Base-by-base conservation (phyloP, 2,113 vertebrate species). In the Sylvia atricapilla region DNA sequence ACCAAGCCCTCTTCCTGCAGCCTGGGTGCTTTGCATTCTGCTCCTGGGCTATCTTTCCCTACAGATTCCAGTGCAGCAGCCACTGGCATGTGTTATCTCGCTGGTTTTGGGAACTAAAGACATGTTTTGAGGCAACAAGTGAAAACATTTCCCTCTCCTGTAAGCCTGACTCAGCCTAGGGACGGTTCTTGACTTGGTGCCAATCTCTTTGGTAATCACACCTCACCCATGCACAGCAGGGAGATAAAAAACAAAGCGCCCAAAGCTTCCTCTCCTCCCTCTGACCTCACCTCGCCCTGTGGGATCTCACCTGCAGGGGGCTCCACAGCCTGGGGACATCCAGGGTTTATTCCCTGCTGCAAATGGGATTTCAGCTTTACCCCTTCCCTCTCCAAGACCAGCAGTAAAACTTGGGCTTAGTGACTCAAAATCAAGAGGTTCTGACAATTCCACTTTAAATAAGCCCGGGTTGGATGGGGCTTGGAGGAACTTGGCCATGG, bases 81-180 rank as follows among this genome's bases (percentile, higher is more conserved):
- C 68, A 7, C 73, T 44, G 80, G 28, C 66, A 79, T 0, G 2
- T 1, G 27, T 60, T 82, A 9, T 56, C 59, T 70, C 0, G 0
- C 66, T 30, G 84, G 23, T 30, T 75, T 58, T n/a, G 39, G 62
- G 74, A 96, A 35, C 7, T 47, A 41, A 73, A 43, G 19, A 8
- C 4, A 0, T 18, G 68, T 67, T 90, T 81, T 56, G 8, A 2
- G 63, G 35, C 66, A 70, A 84, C 53, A 77, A 87, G 64, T 62
- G 64, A 84, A 86, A 90, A 91, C 13, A 43, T 64, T 82, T 81
- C 74, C 78, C 70, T 43, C n/a, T 72, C 55, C 77, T 49, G 49
- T 47, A 44, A 67, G 75, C 15, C 68, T 44, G 76, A 55, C 49
- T 87, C 44, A 43, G 1, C 10, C 35, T n/a, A 12, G 66, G 79